These are phyloP conservation scores for Cacoxenus indagator DNA, from an alignment of 2,888 invertebrate genomes.

Conservation along the genomic window DNA sequence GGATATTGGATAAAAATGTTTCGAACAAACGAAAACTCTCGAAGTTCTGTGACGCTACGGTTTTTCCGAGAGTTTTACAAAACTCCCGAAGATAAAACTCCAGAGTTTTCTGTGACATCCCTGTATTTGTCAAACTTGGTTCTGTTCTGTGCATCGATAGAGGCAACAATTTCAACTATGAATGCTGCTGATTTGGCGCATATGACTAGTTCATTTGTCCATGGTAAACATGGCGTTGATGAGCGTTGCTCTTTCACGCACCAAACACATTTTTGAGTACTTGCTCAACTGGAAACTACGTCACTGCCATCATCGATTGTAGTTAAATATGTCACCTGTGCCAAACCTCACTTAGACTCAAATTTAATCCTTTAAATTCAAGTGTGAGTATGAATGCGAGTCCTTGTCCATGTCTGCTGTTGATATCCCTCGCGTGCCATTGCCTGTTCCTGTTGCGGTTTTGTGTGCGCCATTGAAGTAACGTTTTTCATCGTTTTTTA, in stretches of 20 bases:
- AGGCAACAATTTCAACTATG: conserved; percentile 9
- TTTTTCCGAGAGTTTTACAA: no score
- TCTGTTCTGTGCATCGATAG: no score
- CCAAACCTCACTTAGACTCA: no score
- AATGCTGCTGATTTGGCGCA: background rate
- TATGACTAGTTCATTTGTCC: background rate
- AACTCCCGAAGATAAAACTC: no score
- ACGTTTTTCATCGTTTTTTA: conserved; percentile 64
- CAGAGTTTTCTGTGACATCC: no score
- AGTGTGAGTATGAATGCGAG: background rate
- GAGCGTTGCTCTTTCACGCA: background rate
- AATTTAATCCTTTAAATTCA: no score
- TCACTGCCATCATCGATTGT: background rate
- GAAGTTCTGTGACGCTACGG: no score
- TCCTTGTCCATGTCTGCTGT: background rate
- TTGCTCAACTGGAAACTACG: background rate
- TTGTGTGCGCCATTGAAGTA: conserved; percentile 52
- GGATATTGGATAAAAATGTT: no score
- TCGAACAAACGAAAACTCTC: no score
- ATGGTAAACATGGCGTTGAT: background rate
- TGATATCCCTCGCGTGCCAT: conserved; percentile 5
- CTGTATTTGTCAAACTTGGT: no score
- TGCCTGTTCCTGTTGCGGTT: conserved; percentile 35
- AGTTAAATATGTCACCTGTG: no score
- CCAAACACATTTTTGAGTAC: background rate